Evolutionary conservation across 1,140 invertebrate genomes (phyloP), one percentile per base, ranked within the genome.

Genomic region (Leptinotarsa texana): DNA sequence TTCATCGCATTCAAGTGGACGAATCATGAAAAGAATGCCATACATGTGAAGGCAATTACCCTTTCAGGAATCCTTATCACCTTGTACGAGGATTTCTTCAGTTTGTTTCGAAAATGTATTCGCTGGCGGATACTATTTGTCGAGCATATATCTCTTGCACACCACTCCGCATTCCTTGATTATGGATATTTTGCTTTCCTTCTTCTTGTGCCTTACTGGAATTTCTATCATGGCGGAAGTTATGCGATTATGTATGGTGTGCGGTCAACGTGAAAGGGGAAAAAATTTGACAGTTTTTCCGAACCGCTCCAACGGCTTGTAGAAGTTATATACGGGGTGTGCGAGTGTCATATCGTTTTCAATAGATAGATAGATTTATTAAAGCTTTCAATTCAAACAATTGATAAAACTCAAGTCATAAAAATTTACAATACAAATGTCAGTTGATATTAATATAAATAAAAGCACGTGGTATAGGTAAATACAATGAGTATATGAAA

Each of bases 1-100:
- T 65, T 65, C 63, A 21, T 27, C 4, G 22, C 1, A 57, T 69
- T 66, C 49, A 33, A 22, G 72, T 18, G 73, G 66, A 65, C 70
- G 71, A 66, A 72, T 74, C n/a, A 51, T 66, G 71, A 73, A 63
- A 68, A 67, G 74, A 75, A 78, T 75, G 72, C 62, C 51, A 75
- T 65, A 78, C 71, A 74, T 68, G 74, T 73, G 74, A 63, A 71
- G 71, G 77, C 74, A 73, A 75, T 78, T 75, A 78, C 77, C 77
- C 77, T 72, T 63, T 51, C 47, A 70, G 77, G 77, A 78, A 78
- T 78, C 74, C 67, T 62, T 33, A 72, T 63, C 70, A 72, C 74
- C 68, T 69, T 77, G 74, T 73, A 70, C 72, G 69, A 67, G 67
- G 75, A 76, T 76, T 76, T 76, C 75, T 76, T 76, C 61, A 69